Evolutionary conservation across 2,113 vertebrate species (phyloP).

Genomic region (Polyodon spathula): DNA sequence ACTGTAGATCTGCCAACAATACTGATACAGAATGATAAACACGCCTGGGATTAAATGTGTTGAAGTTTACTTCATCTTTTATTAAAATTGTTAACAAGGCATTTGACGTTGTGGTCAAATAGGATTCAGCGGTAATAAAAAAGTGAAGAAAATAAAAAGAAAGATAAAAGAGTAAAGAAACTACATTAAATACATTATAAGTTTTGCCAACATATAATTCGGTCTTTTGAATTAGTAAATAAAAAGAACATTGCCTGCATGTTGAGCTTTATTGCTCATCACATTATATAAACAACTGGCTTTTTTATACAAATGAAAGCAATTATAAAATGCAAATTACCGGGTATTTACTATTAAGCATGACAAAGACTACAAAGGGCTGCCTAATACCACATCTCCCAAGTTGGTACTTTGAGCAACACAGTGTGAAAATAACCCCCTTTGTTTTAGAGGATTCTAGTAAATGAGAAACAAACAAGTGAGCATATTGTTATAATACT

Average conservation of each 20-base stretch:
- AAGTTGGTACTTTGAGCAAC: conserved; percentile 36
- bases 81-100: conserved; percentile 32
- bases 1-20: neutral
- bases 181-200: conserved; percentile 26
- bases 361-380: conserved; percentile 44
- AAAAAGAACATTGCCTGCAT: conserved; percentile 22
- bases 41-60: conserved; percentile 25
- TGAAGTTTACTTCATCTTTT: conserved; percentile 35
- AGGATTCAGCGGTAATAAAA: conserved; percentile 20
- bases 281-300: conserved; percentile 28
- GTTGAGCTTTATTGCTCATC: conserved; percentile 30
- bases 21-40: conserved; percentile 22
- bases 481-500: conserved; percentile 13
- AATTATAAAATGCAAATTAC: conserved; percentile 62
- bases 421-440: conserved; percentile 24
- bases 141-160: conserved; percentile 7
- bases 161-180: conserved; percentile 11
- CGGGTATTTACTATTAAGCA: conserved; percentile 47
- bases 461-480: conserved; percentile 4
- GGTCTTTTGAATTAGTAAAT: conserved; percentile 27
- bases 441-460: neutral
- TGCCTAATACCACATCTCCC: conserved; percentile 43
- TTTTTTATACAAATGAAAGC: conserved; percentile 44
- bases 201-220: conserved; percentile 15
- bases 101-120: conserved; percentile 10